Evolutionary conservation across 2,888 invertebrate species (phyloP), one percentile per base, ranked within the genome.

Genomic region (Erpobdella octoculata): DNA sequence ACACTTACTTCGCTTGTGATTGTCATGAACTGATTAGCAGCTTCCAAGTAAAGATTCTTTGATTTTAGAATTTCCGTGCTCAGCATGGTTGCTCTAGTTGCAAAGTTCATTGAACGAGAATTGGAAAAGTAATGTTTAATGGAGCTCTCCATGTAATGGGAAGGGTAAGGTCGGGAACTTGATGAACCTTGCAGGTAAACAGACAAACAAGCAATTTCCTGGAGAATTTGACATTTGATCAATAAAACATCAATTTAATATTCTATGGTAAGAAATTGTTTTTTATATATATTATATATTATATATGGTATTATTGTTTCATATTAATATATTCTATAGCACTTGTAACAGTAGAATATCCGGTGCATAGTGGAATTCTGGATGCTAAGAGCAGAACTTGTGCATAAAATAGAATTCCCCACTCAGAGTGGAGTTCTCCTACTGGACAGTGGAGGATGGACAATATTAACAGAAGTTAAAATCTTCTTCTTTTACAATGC

Each of bases 141-240:
- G 74, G 95, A 92, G 80, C 93, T 92, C 80, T 96, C 96, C 89
- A 97, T 91, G 80, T 97, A 95, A 76, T 85, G 85, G 72, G 81
- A 78, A 31, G 86, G 86, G 77, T 84, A 86, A 71, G 83, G 83
- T 66, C 84, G 79, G 76, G 81, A 81, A 73, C 78, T 79, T 0
- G 25, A 18, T 25, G 75, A 77, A 2, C 82, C 83, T 71, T 89
- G 88, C 91, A 94, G 91, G 80, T 92, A 94, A 0, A 92, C 91
- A 71, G 93, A 89, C 36, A 96, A 83, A 15, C 92, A 91, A 6
- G 95, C 94, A 95, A 96, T 95, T 86, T 94, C 95, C 83, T 85
- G 77, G 33, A n/a, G n/a, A n/a, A n/a, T n/a, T n/a, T n/a, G 77
- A 75, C 2, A 6, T 33, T 12, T 8, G 6, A 8, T 61, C 12